Percentiles rank a stretch among this genome's conserved stretches.
These are phyloP conservation scores for Helarctos malayanus DNA, from an alignment of 2,797 vertebrate species.

Conservation along the genomic window DNA sequence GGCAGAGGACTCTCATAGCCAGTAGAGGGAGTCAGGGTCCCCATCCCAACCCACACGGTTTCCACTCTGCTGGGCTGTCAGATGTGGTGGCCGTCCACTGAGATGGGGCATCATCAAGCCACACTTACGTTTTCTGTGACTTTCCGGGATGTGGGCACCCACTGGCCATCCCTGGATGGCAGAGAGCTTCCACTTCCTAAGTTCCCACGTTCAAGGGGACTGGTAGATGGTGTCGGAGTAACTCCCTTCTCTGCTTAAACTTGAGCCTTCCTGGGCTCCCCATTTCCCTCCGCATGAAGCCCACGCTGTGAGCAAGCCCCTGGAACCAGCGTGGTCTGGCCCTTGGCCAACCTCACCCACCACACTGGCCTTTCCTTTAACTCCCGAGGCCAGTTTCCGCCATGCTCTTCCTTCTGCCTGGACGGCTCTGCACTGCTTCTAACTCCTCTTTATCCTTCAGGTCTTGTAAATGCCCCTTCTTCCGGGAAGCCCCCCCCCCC, in stretches of 20 bases:
- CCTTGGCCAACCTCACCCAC: neutral
- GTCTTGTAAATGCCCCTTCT: neutral
- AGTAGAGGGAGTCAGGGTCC: neutral
- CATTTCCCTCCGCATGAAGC: neutral
- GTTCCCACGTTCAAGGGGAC: neutral
- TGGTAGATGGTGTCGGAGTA: neutral
- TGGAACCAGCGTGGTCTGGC: neutral
- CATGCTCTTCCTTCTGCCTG: neutral
- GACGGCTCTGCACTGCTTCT: neutral
- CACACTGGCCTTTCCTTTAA: neutral
- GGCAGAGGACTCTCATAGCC: neutral
- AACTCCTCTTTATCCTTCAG: neutral
- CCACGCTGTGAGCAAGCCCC: fast-evolving
- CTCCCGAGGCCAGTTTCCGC: neutral
- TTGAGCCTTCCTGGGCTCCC: neutral
- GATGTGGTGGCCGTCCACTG: neutral
- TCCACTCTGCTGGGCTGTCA: neutral
- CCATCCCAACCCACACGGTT: neutral
- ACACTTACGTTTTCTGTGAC: neutral
- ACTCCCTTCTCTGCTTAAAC: neutral
- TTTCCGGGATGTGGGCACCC: neutral
- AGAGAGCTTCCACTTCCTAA: neutral
- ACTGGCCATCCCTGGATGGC: neutral
- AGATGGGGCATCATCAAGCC: neutral
- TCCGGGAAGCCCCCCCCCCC: neutral